Percentiles rank a stretch among this genome's conserved stretches.
phyloP scores from a whole-genome alignment of 2,888 invertebrate genomes.

The Resseliella maxima region DNA sequence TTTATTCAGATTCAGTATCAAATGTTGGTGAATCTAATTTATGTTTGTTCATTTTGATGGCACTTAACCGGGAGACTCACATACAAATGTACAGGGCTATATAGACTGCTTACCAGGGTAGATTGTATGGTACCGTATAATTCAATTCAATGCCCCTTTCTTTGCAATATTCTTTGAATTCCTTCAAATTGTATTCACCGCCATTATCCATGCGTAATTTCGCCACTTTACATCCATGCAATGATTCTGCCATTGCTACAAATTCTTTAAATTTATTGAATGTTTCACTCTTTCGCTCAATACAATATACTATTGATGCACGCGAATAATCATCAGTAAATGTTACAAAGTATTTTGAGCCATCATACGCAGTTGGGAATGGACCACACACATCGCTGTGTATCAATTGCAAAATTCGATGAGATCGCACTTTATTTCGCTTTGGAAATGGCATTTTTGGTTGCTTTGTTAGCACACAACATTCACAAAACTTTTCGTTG shows the following conservation, averaged over 20 bases:
- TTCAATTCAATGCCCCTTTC: constrained; percentile 23
- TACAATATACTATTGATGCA: constrained; percentile 52
- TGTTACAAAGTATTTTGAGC: constrained; percentile 14
- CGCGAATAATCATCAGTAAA: constrained; percentile 44
- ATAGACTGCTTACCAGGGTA: too few species aligned
- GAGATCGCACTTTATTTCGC: neutral
- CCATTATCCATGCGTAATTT: constrained; percentile 54
- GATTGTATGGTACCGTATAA: constrained; percentile 55
- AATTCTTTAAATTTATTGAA: constrained; percentile 53
- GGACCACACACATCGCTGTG: constrained; percentile 51
- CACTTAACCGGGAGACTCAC: too few species aligned
- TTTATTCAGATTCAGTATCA: too few species aligned
- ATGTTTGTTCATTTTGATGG: too few species aligned
- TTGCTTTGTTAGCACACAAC: constrained; percentile 53
- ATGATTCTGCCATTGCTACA: neutral
- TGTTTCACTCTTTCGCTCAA: constrained; percentile 26
- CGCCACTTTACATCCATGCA: constrained; percentile 11
- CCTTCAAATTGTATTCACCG: neutral
- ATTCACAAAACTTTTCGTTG: constrained; percentile 53
- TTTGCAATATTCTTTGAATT: neutral
- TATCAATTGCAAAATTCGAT: constrained; percentile 32
- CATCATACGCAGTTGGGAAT: neutral
- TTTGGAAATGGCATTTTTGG: constrained; percentile 9
- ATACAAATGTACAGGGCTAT: too few species aligned
- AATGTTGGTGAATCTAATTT: too few species aligned